Percentiles rank a stretch among this genome's conserved stretches.
Conservation (phyloP, 2,113 vertebrate species). For the Oreochromis spilurus region DNA sequence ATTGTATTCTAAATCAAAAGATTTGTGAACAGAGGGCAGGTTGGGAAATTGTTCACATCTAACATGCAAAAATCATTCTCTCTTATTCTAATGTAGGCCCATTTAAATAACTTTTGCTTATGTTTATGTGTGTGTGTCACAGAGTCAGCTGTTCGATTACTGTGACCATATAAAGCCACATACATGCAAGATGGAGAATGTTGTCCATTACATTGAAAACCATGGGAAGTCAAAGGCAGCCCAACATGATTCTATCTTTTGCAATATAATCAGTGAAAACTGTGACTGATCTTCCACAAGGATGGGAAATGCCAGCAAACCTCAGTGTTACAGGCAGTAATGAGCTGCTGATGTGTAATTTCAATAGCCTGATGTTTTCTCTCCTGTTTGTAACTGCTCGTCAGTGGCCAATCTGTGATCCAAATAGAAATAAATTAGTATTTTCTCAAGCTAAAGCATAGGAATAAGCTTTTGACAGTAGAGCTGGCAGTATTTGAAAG, state of each 20-base stretch:
- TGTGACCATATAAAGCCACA: constrained; percentile 36
- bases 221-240: neutral
- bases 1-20: constrained; percentile 20
- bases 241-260: constrained; percentile 5
- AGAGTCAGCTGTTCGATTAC: neutral
- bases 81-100: neutral
- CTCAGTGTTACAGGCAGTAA: constrained; percentile 36
- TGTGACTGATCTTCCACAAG: constrained; percentile 56
- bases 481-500: neutral
- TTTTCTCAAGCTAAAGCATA: constrained; percentile 30
- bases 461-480: constrained; percentile 7
- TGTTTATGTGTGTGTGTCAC: neutral
- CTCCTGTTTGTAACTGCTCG: neutral
- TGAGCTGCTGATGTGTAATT: constrained; percentile 52
- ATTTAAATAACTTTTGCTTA: neutral
- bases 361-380: constrained; percentile 39
- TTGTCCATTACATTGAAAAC: neutral
- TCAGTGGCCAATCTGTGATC: constrained; percentile 12
- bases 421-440: constrained; percentile 35
- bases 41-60: neutral
- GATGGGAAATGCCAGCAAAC: constrained; percentile 37
- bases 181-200: neutral
- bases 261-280: constrained; percentile 51
- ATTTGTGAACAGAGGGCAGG: constrained; percentile 23
- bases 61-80: neutral